Base-by-base conservation (phyloP, 2,888 invertebrate genomes). In the Alsophila aescularia region DNA sequence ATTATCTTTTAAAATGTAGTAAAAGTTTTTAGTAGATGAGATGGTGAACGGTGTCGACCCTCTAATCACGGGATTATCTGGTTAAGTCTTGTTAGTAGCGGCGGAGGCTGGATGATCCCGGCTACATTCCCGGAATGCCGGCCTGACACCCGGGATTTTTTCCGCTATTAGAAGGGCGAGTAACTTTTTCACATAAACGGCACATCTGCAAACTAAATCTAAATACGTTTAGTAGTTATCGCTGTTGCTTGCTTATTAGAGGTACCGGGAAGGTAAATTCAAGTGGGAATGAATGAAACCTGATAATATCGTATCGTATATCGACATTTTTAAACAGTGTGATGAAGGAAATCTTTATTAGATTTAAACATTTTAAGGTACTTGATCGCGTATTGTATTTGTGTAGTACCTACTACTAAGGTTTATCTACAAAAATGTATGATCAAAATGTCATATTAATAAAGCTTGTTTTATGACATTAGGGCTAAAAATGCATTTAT, bases 41-140 rank as follows among this genome's bases (percentile, higher is more conserved):
- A 68, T 60, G 66, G 67, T 51, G 67, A 71, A 67, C 67, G 69
- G 67, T 68, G 73, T 70, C 71, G 70, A 69, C 75, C 78, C 69
- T 66, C 73, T 82, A 83, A 82, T 82, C 82, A 72, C 64, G 68
- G 77, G 81, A 79, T 83, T 79, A 83, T 79, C 79, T 75, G 70
- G 73, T 72, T 79, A 76, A 73, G 73, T 70, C 73, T 72, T 69
- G 72, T 75, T 72, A 73, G 74, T 63, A 32, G 53, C 67, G 70
- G 57, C 61, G 67, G 70, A 62, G 55, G 43, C 62, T 63, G 40
- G 44, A 51, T 59, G 64, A 65, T 65, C 64, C 64, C 59, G 50
- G 60, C 40, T 52, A 59, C 60, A 57, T 64, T 59, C 58, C 60
- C 44, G 56, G 57, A 48, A 61, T 52, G 53, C 56, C 56, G 53